A percentile compares a stretch with the other conserved stretches of the same genome.
These are phyloP conservation scores for Sinocyclocheilus rhinocerous DNA, from an alignment of 2,113 vertebrate genomes.

Conservation along the genomic window DNA sequence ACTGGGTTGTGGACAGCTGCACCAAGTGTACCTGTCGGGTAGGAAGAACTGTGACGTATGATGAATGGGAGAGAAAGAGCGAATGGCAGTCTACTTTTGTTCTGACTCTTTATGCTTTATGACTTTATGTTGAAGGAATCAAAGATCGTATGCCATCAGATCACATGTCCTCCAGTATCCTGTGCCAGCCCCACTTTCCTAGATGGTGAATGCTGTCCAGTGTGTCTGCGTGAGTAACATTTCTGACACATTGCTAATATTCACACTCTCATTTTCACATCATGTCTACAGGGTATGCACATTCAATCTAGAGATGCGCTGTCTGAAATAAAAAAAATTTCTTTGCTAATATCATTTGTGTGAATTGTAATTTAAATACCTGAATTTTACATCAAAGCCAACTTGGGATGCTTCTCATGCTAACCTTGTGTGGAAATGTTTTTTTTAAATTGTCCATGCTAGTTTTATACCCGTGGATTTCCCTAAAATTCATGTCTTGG, in stretches of 20 bases:
- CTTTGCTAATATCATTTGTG: background rate
- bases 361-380: background rate
- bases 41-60: slow-evolving; percentile 8
- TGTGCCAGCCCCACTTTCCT: slow-evolving; percentile 86
- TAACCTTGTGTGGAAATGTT: background rate
- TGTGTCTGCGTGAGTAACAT: slow-evolving; percentile 86
- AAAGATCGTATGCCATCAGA: slow-evolving; percentile 92
- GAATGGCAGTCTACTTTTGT: background rate
- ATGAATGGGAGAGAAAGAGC: background rate
- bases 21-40: slow-evolving; percentile 96
- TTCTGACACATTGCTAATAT: background rate
- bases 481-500: no score
- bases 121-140: slow-evolving; percentile 79
- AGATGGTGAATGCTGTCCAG: slow-evolving; percentile 93
- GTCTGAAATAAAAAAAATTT: background rate
- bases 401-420: background rate
- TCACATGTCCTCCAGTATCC: slow-evolving; percentile 88
- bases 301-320: background rate
- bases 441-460: background rate
- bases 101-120: background rate
- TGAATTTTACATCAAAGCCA: background rate
- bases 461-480: background rate
- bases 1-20: slow-evolving; percentile 98
- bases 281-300: background rate
- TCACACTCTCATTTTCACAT: background rate